These are phyloP conservation scores for Synergus laeviventris DNA, from an alignment of 2,888 invertebrate genomes.

Conservation along the genomic window DNA sequence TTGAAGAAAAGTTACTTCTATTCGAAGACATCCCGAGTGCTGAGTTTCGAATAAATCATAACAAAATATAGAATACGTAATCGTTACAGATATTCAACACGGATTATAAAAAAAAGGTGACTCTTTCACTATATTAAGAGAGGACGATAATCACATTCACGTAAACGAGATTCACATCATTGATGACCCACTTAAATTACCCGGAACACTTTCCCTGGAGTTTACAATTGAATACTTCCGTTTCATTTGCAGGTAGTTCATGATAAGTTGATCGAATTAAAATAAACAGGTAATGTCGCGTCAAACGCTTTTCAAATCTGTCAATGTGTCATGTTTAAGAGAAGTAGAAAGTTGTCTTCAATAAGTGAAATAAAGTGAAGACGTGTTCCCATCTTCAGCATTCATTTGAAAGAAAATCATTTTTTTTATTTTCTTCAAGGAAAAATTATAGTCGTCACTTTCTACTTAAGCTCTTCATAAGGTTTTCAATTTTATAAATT, in stretches of 20 bases:
- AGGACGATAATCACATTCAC: not conserved
- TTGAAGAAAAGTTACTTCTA: not conserved
- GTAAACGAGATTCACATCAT: conserved; percentile 33
- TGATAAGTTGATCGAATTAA: not conserved
- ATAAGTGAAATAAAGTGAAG: not conserved
- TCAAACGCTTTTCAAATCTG: conserved; percentile 26
- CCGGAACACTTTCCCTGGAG: conserved; percentile 47
- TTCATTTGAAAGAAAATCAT: not conserved
- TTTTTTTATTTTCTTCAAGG: not conserved
- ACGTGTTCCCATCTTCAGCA: not conserved
- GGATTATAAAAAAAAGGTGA: not conserved
- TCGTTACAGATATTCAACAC: not conserved
- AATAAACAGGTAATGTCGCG: conserved; percentile 11
- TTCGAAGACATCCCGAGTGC: not conserved
- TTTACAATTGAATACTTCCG: conserved; percentile 41
- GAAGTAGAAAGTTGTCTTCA: conserved; percentile 23
- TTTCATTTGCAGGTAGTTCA: conserved; percentile 4
- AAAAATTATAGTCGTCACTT: not conserved
- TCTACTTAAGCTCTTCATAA: not conserved
- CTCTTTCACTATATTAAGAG: not conserved
- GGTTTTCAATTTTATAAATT: not conserved
- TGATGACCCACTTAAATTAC: conserved; percentile 45
- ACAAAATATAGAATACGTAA: not conserved
- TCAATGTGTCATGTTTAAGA: conserved; percentile 1
- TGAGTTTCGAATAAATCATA: not conserved